Conservation (phyloP, 2,888 invertebrate species). For the Apodemia mormo region DNA sequence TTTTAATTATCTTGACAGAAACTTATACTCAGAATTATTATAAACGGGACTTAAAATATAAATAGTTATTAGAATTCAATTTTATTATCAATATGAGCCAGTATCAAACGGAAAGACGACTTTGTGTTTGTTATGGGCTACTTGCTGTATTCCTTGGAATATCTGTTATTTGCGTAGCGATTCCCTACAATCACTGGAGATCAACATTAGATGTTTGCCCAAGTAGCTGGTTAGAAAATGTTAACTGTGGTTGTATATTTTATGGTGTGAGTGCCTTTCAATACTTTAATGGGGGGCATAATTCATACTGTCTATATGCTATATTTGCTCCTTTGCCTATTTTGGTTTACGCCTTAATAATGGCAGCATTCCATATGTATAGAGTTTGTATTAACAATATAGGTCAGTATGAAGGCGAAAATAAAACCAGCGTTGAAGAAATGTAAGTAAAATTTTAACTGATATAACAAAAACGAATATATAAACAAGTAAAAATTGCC, state of each 20-base stretch:
- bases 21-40: background rate
- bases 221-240: conserved; percentile 77
- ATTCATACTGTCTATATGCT: conserved; percentile 85
- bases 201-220: conserved; percentile 85
- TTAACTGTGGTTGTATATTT: conserved; percentile 86
- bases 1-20: background rate
- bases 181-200: conserved; percentile 87
- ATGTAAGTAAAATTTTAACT: conserved; percentile 56
- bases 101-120: conserved; percentile 62
- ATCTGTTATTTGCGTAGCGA: conserved; percentile 77
- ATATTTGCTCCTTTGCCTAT: conserved; percentile 85
- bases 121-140: conserved; percentile 63
- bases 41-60: background rate
- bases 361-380: conserved; percentile 86
- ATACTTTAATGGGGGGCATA: conserved; percentile 85
- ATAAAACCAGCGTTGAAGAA: conserved; percentile 71
- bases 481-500: too few species aligned
- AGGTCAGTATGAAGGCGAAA: conserved; percentile 77
- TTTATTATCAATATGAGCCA: conserved; percentile 57
- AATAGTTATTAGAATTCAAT: background rate
- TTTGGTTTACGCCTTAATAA: conserved; percentile 82
- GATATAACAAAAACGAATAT: background rate
- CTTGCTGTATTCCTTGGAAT: conserved; percentile 55
- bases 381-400: conserved; percentile 84
- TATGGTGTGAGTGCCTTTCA: conserved; percentile 83